These are phyloP conservation scores for Lepus timidus DNA, from an alignment of 2,113 vertebrate genomes.

Conservation along the genomic window DNA sequence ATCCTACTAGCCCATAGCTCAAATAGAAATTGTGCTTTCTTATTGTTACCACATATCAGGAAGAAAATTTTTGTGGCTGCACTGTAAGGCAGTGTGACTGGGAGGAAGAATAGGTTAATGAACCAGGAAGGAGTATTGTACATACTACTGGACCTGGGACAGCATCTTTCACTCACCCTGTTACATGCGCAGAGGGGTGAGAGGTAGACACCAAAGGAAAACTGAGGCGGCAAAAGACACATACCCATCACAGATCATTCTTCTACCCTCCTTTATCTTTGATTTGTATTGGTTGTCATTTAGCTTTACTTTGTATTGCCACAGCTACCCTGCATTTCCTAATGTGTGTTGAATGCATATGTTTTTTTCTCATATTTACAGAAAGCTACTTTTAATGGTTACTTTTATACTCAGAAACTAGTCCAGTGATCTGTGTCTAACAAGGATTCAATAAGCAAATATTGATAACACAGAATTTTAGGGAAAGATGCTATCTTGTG, in stretches of 20 bases:
- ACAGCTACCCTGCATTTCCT: not conserved
- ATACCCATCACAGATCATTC: not conserved
- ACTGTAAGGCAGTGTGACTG: not conserved
- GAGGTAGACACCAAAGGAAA: not conserved
- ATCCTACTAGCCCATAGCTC: not conserved
- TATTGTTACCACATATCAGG: not conserved
- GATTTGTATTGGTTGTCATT: not conserved
- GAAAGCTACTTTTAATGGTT: not conserved
- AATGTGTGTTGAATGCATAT: not conserved
- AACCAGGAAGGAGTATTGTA: not conserved
- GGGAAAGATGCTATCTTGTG: not conserved
- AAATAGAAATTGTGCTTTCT: not conserved
- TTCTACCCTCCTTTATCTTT: not conserved
- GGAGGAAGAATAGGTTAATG: not conserved
- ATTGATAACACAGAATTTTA: not conserved
- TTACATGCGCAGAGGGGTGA: fast-evolving
- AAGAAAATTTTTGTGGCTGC: not conserved
- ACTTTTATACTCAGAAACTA: not conserved
- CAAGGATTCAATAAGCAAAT: not conserved
- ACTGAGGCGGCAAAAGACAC: not conserved
- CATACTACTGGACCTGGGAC: fast-evolving
- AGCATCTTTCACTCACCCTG: not conserved
- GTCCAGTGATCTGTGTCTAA: not conserved
- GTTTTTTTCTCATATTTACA: not conserved
- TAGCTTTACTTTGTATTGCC: not conserved